Evolutionary conservation across 2,797 vertebrate genomes (phyloP).

Genomic region (Benthosema pterotum): DNA sequence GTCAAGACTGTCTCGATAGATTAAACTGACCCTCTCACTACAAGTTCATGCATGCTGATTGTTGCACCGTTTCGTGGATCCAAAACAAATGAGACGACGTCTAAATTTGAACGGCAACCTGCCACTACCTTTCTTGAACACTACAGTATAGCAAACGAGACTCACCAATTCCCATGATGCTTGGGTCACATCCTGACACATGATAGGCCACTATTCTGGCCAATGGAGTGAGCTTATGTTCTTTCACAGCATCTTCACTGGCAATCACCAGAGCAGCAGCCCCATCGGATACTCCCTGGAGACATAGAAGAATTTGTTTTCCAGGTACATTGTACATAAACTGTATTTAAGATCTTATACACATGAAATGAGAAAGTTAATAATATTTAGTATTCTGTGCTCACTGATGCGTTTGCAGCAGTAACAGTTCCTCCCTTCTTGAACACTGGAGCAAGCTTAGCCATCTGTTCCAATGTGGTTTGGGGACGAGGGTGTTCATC

Average conservation of each 20-base stretch:
- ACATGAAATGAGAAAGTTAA: neutral
- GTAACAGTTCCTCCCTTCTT: conserved; percentile 96
- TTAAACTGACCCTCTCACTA: too few species aligned
- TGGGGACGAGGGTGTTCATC: conserved; percentile 95
- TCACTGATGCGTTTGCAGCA: conserved; percentile 94
- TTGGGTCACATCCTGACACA: conserved; percentile 90
- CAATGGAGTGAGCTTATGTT: conserved; percentile 90
- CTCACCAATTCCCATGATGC: conserved; percentile 98
- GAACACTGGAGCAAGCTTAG: conserved; percentile 88
- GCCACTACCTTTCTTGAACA: neutral
- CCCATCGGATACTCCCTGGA: conserved; percentile 91
- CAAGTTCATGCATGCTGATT: too few species aligned
- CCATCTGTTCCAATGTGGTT: conserved; percentile 89
- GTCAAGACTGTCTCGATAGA: too few species aligned
- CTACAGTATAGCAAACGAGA: conserved; percentile 8
- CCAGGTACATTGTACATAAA: neutral
- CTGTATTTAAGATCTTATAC: neutral
- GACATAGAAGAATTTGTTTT: conserved; percentile 1
- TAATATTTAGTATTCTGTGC: conserved; percentile 41
- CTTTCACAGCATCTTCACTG: conserved; percentile 91
- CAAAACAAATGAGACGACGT: too few species aligned
- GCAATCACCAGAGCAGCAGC: conserved; percentile 90
- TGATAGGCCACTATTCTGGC: conserved; percentile 93
- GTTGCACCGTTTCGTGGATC: too few species aligned
- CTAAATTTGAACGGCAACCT: too few species aligned